A percentile compares a stretch with the other conserved stretches of the same genome.
These are phyloP conservation scores for Desmophyllum pertusum DNA, from an alignment of 92 coral and sea anemone species.

Conservation along the genomic window DNA sequence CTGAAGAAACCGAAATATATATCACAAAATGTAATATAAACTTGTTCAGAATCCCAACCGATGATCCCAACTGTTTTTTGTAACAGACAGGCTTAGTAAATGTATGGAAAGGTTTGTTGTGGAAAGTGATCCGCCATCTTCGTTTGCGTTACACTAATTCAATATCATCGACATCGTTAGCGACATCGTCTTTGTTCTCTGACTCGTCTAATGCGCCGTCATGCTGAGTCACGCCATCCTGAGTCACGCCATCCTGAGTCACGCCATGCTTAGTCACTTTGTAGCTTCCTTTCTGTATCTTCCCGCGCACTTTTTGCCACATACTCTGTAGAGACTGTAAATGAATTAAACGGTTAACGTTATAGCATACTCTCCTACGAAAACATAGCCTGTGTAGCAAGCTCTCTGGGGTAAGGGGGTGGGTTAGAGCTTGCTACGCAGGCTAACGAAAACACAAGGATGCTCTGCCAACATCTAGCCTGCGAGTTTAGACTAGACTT, in stretches of 20 bases:
- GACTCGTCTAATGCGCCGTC: neutral
- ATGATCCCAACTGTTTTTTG: no score
- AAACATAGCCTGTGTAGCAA: no score
- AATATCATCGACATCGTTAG: neutral
- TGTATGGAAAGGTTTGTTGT: no score
- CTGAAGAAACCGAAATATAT: no score
- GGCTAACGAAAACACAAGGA: no score
- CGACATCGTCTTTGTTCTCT: neutral
- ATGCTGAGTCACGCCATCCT: neutral
- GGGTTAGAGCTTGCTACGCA: no score
- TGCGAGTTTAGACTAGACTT: no score
- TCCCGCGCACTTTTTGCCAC: constrained; percentile 15
- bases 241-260: neutral
- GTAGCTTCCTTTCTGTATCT: neutral
- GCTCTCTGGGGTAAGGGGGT: no score
- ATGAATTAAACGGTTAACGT: neutral
- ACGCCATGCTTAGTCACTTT: neutral
- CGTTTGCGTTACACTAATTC: neutral
- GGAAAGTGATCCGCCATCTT: neutral
- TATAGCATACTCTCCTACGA: neutral
- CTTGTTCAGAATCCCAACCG: no score
- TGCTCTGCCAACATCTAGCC: no score
- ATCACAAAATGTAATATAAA: no score
- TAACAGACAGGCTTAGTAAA: no score
- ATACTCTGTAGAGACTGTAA: neutral